Base-by-base conservation (phyloP, 1,140 invertebrate genomes). In the Trachymyrmex cornetzi region DNA sequence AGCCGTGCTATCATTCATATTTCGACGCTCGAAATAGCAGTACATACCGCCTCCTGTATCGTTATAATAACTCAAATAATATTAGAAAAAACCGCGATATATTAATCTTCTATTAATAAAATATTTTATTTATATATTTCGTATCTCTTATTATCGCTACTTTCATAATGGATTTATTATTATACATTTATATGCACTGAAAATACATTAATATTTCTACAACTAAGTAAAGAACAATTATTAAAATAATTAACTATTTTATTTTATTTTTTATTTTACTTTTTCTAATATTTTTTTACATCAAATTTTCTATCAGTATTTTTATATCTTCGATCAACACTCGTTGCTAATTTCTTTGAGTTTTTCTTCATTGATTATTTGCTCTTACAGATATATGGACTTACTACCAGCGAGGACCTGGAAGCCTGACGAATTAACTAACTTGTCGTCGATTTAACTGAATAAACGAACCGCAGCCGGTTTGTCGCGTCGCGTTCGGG, bases 401-500 rank as follows among this genome's bases (percentile, higher is more conserved):
- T 5, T 27, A 19, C 5, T 30, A 27, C 1, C 24, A n/a, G n/a
- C 1, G 9, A 59, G 22, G 22, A 19, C 1, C 22, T 24, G 22
- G 11, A 59, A 59, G 11, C 11, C 9, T 22, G 24, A 61, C 14
- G 7, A 12, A 66, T 44, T 44, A 12, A 3, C 19, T 64, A n/a
- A 66, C 30, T 27, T 14, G 2, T 34, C 24, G 27, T 12, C 30
- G 19, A n/a, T 34, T 66, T 34, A 66, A 66, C 9, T 66, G 30
- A 66, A 66, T 34, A 34, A 66, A 66, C 63, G 63, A 66, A 66
- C 19, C 19, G 63, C 27, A 64, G 63, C 57, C 11, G 57, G 3
- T 34, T 66, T 19, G 63, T 66, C 30, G 63, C 19, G 63, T 66
- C 16, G n/a, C 19, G n/a, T 57, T 57, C 9, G 27, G 61, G 61